Evolutionary conservation across 1,140 invertebrate genomes (phyloP), one percentile per base, ranked within the genome.

Genomic region (Bacillus rossius): DNA sequence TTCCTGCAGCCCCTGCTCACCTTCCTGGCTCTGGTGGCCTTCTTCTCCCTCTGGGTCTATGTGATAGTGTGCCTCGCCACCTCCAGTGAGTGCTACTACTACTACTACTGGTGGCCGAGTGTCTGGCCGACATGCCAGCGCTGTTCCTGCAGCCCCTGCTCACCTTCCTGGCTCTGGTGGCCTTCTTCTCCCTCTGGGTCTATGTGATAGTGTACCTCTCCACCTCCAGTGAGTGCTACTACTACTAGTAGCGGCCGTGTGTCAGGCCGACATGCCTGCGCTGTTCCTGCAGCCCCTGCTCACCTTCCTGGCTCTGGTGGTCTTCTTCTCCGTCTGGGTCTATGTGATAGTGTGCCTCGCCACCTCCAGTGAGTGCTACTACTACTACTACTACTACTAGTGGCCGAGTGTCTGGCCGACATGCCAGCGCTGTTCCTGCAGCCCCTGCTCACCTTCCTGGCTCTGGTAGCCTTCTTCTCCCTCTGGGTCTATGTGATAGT

Each of bases 1-100:
- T 86, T 96, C 66, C 75, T 94, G 19, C 93, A 95, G 68, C 94
- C 94, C 1, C 69, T 96, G 1, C 75, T 93, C 57, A 96, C 94
- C 0, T 94, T 94, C 69, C 60, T 89, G 43, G 80, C 87, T 47
- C 76, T 96, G 0, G 72, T 88, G 23, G 59, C 84, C 40, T 96
- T 96, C 71, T 88, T 94, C 61, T 73, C 84, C 40, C 92, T 91
- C 77, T 96, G 92, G 92, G 77, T 93, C 1, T 78, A 81, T 26
- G 84, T 96, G 37, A 82, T 96, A 61, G 74, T 85, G 22, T 84
- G 77, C 65, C 72, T 89, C 4, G 81, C 82, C n/a, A 87, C 86
- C 62, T 79, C 85, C 37, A 79, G 87, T 89, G 77, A 82, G 83
- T 78, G 41, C n/a, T n/a, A n/a, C n/a, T n/a, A n/a, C n/a, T n/a